Evolutionary conservation across 2,888 invertebrate species (phyloP), one percentile per base, ranked within the genome.

Genomic region (Dione juno): DNA sequence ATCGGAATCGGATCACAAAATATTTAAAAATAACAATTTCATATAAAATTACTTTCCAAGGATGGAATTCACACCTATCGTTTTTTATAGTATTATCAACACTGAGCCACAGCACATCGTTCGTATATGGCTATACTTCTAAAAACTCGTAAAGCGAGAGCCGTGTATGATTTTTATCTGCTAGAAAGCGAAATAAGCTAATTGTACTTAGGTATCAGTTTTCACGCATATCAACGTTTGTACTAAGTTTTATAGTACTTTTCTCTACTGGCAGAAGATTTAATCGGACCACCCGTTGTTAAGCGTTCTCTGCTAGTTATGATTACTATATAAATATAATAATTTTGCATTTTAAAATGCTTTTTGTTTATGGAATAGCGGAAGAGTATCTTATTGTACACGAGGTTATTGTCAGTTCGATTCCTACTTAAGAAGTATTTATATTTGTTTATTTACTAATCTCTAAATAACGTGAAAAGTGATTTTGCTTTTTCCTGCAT

Each of bases 151-250:
- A 35, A 61, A 45, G 14, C 28, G 28, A 35, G 61, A 35, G 16
- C 28, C 28, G 45, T 61, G n/a, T 61, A 61, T 35, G 75, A 75
- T 72, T 75, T 76, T 73, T 75, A 72, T 74, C 72, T 73, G 10
- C 6, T 69, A 73, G 75, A 75, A 72, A 75, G 74, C 66, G 64
- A 71, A 71, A 72, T 74, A 67, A 69, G 72, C 67, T 74, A 73
- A 75, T 71, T 72, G 69, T 70, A 70, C 40, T 70, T 57, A 58
- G 53, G 64, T 72, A 69, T 70, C 54, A 59, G 61, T 69, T 71
- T 75, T 70, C 73, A 70, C 66, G 71, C 74, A 52, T 67, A 70
- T 68, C 63, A 64, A 28, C 53, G 43, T 57, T 50, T 40, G 37
- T 58, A 43, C 48, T 69, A 28, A 43, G 7, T 61, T n/a, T 67